These are phyloP conservation scores for Tonatia bakeri DNA, from an alignment of 2,113 vertebrate species.

Conservation along the genomic window DNA sequence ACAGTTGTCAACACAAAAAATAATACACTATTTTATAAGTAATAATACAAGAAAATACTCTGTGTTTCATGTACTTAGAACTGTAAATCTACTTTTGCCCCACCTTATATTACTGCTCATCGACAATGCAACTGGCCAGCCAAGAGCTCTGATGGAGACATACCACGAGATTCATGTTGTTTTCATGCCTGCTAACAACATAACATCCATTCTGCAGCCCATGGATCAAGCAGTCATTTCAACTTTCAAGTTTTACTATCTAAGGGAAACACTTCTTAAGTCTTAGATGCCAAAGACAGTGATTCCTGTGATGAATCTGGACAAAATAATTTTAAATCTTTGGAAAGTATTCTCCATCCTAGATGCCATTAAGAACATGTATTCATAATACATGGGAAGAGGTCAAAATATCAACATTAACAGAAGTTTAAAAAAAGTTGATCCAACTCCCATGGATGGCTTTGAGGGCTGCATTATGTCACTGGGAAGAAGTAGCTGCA, in stretches of 20 bases:
- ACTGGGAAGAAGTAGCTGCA: neutral
- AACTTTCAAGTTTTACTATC: neutral
- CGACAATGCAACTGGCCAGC: neutral
- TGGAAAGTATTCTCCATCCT: neutral
- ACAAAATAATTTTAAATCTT: neutral
- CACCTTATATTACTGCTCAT: neutral
- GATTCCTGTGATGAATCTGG: neutral
- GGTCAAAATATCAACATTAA: neutral
- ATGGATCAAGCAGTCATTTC: neutral
- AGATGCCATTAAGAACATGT: neutral
- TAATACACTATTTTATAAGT: no score
- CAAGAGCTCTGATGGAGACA: neutral
- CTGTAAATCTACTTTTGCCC: no score
- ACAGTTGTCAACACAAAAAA: no score
- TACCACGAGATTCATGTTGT: neutral
- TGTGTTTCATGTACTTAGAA: no score
- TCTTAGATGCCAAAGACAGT: neutral
- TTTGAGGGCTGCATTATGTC: neutral
- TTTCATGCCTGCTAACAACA: neutral
- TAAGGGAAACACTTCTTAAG: neutral
- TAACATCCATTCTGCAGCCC: neutral
- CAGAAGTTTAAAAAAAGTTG: neutral
- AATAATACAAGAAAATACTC: no score
- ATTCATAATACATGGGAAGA: neutral
- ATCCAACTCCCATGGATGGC: neutral